Base-by-base conservation (phyloP, 1,140 invertebrate genomes). In the Sipha flava region DNA sequence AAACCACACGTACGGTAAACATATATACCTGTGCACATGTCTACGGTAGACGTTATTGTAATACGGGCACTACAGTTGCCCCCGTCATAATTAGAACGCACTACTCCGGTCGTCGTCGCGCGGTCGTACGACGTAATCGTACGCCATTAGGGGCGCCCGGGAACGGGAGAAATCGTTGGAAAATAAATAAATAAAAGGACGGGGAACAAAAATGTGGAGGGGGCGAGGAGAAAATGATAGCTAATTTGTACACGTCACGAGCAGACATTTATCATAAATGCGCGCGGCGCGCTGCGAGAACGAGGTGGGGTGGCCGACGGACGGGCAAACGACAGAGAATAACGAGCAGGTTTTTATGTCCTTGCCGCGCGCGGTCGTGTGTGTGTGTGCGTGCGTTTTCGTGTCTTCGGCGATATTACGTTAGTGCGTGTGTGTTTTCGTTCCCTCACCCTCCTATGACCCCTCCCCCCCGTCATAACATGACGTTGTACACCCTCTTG, bases 121-220 rank as follows among this genome's bases (percentile, higher is more conserved):
- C 37, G 4, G 5, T 26, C 37, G 37, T 68, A 4, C 40, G 40
- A n/a, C 31, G 21, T 18, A 6, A n/a, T 52, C 45, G 70, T 77
- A 77, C 52, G 73, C 73, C 73, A 77, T 77, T 77, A 77, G 31
- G 37, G 37, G 21, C 37, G 37, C n/a, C n/a, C 18, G 59, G n/a
- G 31, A 52, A 75, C 26, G 72, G 23, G 49, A 40, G 72, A 34
- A 75, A 73, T 52, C 70, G 29, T 73, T 54, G 16, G n/a, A 72
- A 45, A 52, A 70, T 95, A 47, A 70, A 59, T 26, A 34, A 37
- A 52, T 0, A 52, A 73, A 31, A 57, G 12, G 1, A n/a, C 18
- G 16, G 7, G 37, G 4, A 59, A 59, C 7, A 59, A 59, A 29
- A 59, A n/a, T n/a, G n/a, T n/a, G n/a, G n/a, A n/a, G n/a, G n/a